Base-by-base conservation (phyloP, 2,888 invertebrate species). In the Melanostoma mellinum region DNA sequence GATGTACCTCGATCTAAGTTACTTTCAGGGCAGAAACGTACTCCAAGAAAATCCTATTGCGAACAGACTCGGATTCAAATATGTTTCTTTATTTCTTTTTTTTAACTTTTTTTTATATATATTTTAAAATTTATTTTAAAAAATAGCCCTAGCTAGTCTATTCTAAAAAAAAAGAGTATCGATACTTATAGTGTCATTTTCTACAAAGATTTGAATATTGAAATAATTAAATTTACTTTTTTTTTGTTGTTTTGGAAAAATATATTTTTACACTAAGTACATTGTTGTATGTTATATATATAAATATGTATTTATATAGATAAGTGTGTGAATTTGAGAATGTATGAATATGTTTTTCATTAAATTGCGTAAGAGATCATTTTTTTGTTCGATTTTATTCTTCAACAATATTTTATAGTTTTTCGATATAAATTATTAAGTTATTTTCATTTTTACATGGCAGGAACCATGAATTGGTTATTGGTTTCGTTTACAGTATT, bases 61-160 rank as follows among this genome's bases (percentile, higher is more conserved):
- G 20, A 20, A 20, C 20, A 20, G 20, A 20, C 20, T 20, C 20
- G 20, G 20, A 20, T 20, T 20, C 20, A 20, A 20, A 1, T 1
- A 20, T 20, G 20, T 20, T 20, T 20, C 20, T 20, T 20, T 20
- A 20, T 20, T 20, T 20, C 20, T 20, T 20, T 53, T 48, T 72
- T 35, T 52, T 20, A 36, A 30, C 0, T 30, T 42, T 42, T 38
- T 44, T 5, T 53, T 44, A 60, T 10, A 3, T 55, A 36, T 46
- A 50, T 60, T 36, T 44, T 32, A 65, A 56, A 55, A 65, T 76
- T 76, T 48, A 74, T 79, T 79, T 20, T 52, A 55, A 78, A 73
- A 75, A 77, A 82, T 69, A 82, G 73, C 69, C 82, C 82, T 82
- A 82, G 78, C 82, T 82, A 82, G 78, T 63, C 60, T 82, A 78